Evolutionary conservation across 2,113 vertebrate genomes (phyloP), one percentile per base, ranked within the genome.

Genomic region (Corynorhinus townsendii): DNA sequence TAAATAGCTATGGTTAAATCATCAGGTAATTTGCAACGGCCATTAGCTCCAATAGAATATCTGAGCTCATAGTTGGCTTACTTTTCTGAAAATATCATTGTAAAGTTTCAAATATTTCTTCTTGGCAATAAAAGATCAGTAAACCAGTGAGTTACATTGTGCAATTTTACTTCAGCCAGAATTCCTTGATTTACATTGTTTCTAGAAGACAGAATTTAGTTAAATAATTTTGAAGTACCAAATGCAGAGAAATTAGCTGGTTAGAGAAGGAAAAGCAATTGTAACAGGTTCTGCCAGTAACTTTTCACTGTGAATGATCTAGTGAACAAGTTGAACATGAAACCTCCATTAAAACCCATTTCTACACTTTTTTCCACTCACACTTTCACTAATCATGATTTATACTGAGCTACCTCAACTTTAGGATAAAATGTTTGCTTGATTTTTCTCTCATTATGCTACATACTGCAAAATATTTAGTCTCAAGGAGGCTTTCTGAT

Each of bases 111-210:
- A 83, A 72, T 83, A 56, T 71, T 83, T 79, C 22, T 88, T 85
- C 77, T 79, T 89, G 54, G 28, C 49, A 96, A 93, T 81, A 52
- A 82, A 83, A 95, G 7, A 38, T 89, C 45, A 87, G 38, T 26
- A 87, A 77, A 52, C 22, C 15, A 73, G 45, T 52, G 45, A n/a
- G 38, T 79, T 45, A 52, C 24, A 26, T 6, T 77, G 38, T 85
- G 68, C 88, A 92, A 92, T 95, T 96, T 95, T 95, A 62, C 19
- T 56, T 93, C 45, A 73, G 40, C 68, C 52, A 90, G 54, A 92
- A 93, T 90, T 81, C 40, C 66, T 84, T 62, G 66, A 80, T 40
- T 88, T 81, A 62, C 7, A 38, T 69, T 75, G 33, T 79, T 93
- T 91, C 80, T 93, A 89, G 91, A 79, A 62, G 66, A 92, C n/a